These are phyloP conservation scores for Leuciscus idus DNA, from an alignment of 2,113 vertebrate species.

Conservation along the genomic window DNA sequence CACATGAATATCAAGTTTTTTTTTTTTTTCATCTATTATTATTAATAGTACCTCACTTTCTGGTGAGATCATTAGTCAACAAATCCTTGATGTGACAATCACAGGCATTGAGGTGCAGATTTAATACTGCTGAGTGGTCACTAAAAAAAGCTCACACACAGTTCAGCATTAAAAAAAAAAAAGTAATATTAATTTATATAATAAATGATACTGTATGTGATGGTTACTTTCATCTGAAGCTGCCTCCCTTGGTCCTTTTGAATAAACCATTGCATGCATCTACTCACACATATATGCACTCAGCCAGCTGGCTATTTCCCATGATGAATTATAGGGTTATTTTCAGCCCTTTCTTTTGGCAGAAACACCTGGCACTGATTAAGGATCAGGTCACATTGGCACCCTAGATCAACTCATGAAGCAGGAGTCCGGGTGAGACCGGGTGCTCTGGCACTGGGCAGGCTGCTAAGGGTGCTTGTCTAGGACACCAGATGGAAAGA, in stretches of 20 bases:
- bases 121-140: background rate
- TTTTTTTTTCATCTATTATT: background rate
- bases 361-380: slow-evolving; percentile 61
- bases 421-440: slow-evolving; percentile 48
- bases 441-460: slow-evolving; percentile 56
- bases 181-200: background rate
- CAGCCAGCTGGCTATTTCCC: slow-evolving; percentile 60
- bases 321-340: slow-evolving; percentile 73
- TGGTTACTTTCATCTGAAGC: background rate
- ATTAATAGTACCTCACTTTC: background rate
- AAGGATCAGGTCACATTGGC: slow-evolving; percentile 67
- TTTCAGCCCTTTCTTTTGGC: slow-evolving; percentile 66
- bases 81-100: background rate
- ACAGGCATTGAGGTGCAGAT: background rate
- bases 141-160: background rate
- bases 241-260: background rate
- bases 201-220: too few relatives aligned
- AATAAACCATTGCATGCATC: slow-evolving; percentile 17
- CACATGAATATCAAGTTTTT: too few relatives aligned
- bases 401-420: slow-evolving; percentile 63
- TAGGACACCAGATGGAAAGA: slow-evolving; percentile 73
- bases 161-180: background rate
- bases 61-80: background rate
- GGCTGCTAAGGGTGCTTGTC: slow-evolving; percentile 67
- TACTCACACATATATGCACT: slow-evolving; percentile 21